Conservation (phyloP, 2,888 invertebrate genomes). For the Ferrisia virgata region DNA sequence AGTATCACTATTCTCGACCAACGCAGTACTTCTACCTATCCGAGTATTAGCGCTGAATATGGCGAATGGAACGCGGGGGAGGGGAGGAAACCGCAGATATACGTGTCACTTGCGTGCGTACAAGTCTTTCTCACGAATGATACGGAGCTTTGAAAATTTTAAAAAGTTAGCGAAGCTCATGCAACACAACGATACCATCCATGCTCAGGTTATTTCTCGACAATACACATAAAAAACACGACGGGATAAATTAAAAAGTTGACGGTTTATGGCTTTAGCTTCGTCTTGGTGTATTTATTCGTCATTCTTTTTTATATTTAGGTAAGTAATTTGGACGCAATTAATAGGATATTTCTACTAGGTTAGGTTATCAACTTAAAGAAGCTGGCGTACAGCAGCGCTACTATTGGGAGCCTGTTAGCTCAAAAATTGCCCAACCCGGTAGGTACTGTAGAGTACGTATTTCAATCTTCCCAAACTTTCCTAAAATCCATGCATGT, state of each 20-base stretch:
- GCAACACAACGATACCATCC: background rate
- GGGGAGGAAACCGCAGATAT: background rate
- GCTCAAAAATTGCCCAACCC: too few species aligned
- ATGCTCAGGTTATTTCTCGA: background rate
- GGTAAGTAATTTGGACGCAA: background rate
- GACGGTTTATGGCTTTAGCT: background rate
- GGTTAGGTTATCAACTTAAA: too few species aligned
- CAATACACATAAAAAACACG: background rate
- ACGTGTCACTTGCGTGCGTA: background rate
- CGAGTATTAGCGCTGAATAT: background rate
- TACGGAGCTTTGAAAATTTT: background rate
- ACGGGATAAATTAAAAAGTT: constrained; percentile 1
- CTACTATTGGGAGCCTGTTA: too few species aligned
- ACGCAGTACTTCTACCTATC: background rate
- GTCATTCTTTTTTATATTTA: background rate
- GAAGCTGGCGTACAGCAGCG: too few species aligned
- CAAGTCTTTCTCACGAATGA: background rate
- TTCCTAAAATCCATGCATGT: too few species aligned
- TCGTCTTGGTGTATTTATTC: background rate
- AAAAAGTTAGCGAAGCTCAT: background rate
- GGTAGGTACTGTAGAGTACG: too few species aligned
- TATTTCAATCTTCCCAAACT: too few species aligned
- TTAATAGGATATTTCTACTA: too few species aligned
- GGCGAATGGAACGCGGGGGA: background rate
- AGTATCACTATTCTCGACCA: background rate